Evolutionary conservation across 2,797 vertebrate genomes (phyloP), one percentile per base, ranked within the genome.

Genomic region (Cyclopterus lumpus): DNA sequence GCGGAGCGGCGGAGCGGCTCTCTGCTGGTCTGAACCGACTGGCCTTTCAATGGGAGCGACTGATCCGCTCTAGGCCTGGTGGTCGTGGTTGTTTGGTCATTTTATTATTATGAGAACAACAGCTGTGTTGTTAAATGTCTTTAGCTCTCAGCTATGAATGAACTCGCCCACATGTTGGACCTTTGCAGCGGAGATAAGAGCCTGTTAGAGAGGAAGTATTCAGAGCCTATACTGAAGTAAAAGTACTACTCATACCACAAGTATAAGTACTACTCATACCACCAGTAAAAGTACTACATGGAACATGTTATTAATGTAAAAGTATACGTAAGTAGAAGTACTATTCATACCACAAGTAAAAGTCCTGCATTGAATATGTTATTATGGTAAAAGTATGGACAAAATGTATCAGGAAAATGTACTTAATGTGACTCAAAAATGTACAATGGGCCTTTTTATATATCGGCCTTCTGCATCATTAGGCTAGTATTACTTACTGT

Each of bases 161-260:
- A 65, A 9, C 18, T 24, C 54, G 18, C 1, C 7, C 18, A 30
- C 64, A 26, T 48, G 57, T 61, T 74, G 71, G 65, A 76, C 66
- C 42, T 71, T 53, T 49, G 38, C 46, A 44, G 34, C n/a, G n/a
- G 16, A 79, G 70, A 81, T 80, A 73, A 67, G 71, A 58, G 6
- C 3, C 46, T 65, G 75, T 36, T 6, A 59, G 36, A 11, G 26
- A 46, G 49, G 18, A 12, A 26, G 51, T 51, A 32, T 18, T 46
- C 54, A 58, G 46, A 34, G 36, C 12, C 7, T 24, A 11, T 15
- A 12, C 51, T 14, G 6, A 14, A 20, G 6, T 24, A 49, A 16
- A 32, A 5, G 0, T 40, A 5, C 15, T 24, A 36, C 34, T 36
- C 34, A 9, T 9, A 36, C 36, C 36, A 38, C 36, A 7, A 38